Evolutionary conservation across 2,113 vertebrate genomes (phyloP), one percentile per base, ranked within the genome.

Genomic region (Meriones unguiculatus): DNA sequence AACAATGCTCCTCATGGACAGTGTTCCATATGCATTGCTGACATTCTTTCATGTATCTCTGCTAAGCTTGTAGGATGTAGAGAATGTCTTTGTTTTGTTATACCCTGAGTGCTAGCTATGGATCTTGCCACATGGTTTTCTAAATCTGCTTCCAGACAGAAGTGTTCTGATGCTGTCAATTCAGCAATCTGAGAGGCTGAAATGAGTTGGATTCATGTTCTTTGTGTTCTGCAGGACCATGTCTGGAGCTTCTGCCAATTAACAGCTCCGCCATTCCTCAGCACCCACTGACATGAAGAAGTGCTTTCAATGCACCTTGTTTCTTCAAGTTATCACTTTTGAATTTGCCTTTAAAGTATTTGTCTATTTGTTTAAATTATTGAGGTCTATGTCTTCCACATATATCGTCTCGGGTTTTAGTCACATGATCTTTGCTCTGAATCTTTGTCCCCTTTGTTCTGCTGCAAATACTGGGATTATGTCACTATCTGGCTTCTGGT

Each of bases 321-420:
- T 94, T 85, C 84, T 25, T 88, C 89, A 72, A 72, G 41, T 70
- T 93, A 90, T 11, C 20, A 52, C 13, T 57, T 96, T n/a, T 82
- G n/a, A 8, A 93, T 95, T 76, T 86, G 3, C 3, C 13, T 28
- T 86, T 92, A 92, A 81, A 92, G 9, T 54, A 62, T 86, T 50
- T 84, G 17, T 75, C 7, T 10, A 70, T 46, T 30, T 84, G 13
- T 54, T 95, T 41, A 91, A 81, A 86, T 73, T 67, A 90, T 86
- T 64, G 28, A 81, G 50, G 32, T 96, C 22, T 41, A 73, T 88
- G 94, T 82, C 72, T 11, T 93, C 12, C 87, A 50, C 17, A 69
- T 22, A 76, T 32, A 54, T n/a, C 76, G 52, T 64, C 54, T 46
- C 67, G 12, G 13, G 1, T 62, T 80, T 90, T 67, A 59, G n/a